Evolutionary conservation across 1,140 invertebrate species (phyloP).

Genomic region (Dinoponera quadriceps): DNA sequence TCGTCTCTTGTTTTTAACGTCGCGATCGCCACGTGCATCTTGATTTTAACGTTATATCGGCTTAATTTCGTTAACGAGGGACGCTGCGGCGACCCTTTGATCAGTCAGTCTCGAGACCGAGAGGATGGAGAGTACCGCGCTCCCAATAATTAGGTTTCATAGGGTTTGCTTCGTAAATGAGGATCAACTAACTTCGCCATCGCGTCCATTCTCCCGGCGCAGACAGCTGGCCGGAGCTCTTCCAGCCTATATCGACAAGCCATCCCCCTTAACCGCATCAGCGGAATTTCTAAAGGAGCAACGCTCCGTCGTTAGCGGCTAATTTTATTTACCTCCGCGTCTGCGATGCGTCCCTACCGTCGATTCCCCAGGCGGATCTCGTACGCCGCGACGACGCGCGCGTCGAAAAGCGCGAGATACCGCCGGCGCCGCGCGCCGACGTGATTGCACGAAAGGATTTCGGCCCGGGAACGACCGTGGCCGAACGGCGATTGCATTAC

Average conservation of each 20-base stretch:
- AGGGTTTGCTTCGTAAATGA: conserved; percentile 64
- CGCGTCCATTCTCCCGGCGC: conserved; percentile 52
- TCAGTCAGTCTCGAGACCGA: conserved; percentile 51
- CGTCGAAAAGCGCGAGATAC: too few species aligned
- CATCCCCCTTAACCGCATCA: conserved; percentile 53
- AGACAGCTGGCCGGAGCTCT: conserved; percentile 37
- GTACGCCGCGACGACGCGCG: too few species aligned
- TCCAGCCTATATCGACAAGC: conserved; percentile 50
- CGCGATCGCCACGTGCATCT: conserved; percentile 12
- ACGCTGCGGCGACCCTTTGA: conserved; percentile 61
- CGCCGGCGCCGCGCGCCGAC: too few species aligned
- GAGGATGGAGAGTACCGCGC: conserved; percentile 43
- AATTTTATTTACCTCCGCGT: conserved; percentile 40
- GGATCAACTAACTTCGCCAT: conserved; percentile 64
- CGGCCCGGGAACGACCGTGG: not conserved
- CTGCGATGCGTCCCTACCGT: not conserved
- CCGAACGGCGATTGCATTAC: conserved; percentile 2
- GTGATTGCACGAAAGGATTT: conserved; percentile 30
- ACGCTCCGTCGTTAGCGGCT: conserved; percentile 22
- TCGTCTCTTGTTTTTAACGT: not conserved
- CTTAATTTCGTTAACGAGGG: conserved; percentile 61
- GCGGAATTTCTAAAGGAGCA: conserved; percentile 37
- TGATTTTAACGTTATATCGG: conserved; percentile 66
- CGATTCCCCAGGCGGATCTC: too few species aligned
- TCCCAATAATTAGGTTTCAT: conserved; percentile 69